Evolutionary conservation across 2,888 invertebrate species (phyloP), one percentile per base, ranked within the genome.

Genomic region (Scaptomyza parva): DNA sequence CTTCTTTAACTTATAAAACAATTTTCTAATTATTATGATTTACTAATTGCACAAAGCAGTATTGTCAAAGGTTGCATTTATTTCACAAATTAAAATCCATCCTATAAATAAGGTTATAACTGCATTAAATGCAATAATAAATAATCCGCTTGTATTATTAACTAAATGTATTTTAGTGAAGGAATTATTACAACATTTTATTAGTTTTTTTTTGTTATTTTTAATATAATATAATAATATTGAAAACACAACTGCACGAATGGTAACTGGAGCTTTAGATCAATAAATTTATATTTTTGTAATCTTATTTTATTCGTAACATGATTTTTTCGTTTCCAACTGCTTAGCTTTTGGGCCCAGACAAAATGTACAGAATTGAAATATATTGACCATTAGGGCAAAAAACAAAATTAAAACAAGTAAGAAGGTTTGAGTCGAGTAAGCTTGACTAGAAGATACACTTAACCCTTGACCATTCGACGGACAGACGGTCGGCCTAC

Each of bases 351-450:
- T 17, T 18, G n/a, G 11, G 8, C 12, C 1, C 44, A 39, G 9
- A 45, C 44, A 57, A 41, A 28, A 39, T 28, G 3, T 18, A n/a
- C 28, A 26, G 47, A 62, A 53, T 20, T 47, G 33, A 47, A 62
- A 53, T 14, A 18, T 43, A 63, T 30, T 33, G 47, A 18, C 40
- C 28, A 28, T 28, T 28, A 3, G 8, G 28, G 2, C 9, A 28
- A 28, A 28, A 9, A 28, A 28, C 1, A 28, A 26, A 4, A 24
- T 7, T 24, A 24, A 24, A 7, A 7, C 4, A 24, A 9, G 1
- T n/a, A n/a, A n/a, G n/a, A n/a, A n/a, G n/a, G n/a, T n/a, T n/a
- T n/a, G n/a, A n/a, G n/a, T n/a, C n/a, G n/a, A n/a, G n/a, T n/a
- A n/a, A n/a, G n/a, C n/a, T n/a, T n/a, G n/a, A n/a, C n/a, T n/a